A percentile compares a stretch with the other conserved stretches of the same genome.
Evolutionary conservation across 2,797 vertebrate species (phyloP).

Genomic region (Coregonus ussuriensis): DNA sequence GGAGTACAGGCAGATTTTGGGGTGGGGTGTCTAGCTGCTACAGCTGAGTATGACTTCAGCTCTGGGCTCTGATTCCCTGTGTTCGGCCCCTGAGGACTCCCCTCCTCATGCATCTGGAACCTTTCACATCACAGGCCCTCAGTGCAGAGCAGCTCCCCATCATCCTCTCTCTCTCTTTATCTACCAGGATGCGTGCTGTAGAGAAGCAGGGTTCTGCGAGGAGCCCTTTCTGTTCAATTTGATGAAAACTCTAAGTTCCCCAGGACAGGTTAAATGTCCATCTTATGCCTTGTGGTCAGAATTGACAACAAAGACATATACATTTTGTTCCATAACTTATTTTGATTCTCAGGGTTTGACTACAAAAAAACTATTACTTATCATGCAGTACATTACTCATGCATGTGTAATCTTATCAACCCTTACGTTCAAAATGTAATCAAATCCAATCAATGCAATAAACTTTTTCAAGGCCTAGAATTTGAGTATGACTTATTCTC

Average conservation of each 20-base stretch:
- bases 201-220: not conserved
- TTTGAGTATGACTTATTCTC: not conserved
- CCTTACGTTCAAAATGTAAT: not conserved
- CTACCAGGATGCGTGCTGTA: not conserved
- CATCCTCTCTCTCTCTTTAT: not conserved
- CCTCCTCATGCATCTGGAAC: not conserved
- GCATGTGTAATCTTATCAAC: not conserved
- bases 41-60: slow-evolving; percentile 6
- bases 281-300: too few relatives aligned
- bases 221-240: not conserved
- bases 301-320: not conserved
- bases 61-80: not conserved
- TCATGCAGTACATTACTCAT: not conserved
- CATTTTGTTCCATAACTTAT: not conserved
- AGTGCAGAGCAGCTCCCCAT: not conserved
- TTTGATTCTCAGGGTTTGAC: not conserved
- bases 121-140: not conserved
- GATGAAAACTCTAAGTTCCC: not conserved
- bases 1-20: not conserved
- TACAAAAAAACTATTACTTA: not conserved
- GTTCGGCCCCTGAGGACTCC: not conserved
- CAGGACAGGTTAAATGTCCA: too few relatives aligned
- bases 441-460: not conserved
- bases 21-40: not conserved
- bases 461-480: not conserved